These are phyloP conservation scores for Thera britannica DNA, from an alignment of 2,888 invertebrate genomes.

Conservation along the genomic window DNA sequence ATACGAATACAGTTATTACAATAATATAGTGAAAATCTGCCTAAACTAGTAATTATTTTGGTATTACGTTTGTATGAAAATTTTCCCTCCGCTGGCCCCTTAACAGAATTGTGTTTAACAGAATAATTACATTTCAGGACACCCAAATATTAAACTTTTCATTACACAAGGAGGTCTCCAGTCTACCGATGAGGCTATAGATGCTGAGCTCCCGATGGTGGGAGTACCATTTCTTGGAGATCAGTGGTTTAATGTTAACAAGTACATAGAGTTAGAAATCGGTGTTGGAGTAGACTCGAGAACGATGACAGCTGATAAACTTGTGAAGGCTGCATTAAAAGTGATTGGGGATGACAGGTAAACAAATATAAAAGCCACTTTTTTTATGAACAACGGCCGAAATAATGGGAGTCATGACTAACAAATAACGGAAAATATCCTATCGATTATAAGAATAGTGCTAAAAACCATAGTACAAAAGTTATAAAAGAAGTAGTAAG, in stretches of 20 bases:
- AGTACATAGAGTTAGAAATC: conserved; percentile 43
- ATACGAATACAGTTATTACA: no score
- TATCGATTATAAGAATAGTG: no score
- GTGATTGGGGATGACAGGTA: conserved; percentile 41
- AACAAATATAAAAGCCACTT: no score
- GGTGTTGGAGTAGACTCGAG: conserved; percentile 42
- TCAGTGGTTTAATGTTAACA: conserved; percentile 51
- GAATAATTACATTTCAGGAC: conserved; percentile 42
- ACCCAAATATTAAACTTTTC: conserved; percentile 68
- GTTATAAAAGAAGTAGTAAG: no score
- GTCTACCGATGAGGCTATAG: conserved; percentile 66
- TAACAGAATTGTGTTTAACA: background rate
- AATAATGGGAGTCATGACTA: no score
- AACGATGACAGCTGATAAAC: conserved; percentile 39
- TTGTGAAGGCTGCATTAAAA: conserved; percentile 40
- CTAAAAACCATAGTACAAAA: no score
- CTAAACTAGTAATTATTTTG: no score
- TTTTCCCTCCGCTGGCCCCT: no score
- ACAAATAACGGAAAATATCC: no score
- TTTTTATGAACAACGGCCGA: no score
- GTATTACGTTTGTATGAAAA: no score
- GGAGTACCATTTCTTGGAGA: conserved; percentile 65
- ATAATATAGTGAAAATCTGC: no score
- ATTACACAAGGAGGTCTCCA: conserved; percentile 70
- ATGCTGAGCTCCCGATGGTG: conserved; percentile 59